A percentile compares a stretch with the other conserved stretches of the same genome.
These are phyloP conservation scores for Melangyna quadrimaculata DNA, from an alignment of 2,888 invertebrate species.

Conservation along the genomic window DNA sequence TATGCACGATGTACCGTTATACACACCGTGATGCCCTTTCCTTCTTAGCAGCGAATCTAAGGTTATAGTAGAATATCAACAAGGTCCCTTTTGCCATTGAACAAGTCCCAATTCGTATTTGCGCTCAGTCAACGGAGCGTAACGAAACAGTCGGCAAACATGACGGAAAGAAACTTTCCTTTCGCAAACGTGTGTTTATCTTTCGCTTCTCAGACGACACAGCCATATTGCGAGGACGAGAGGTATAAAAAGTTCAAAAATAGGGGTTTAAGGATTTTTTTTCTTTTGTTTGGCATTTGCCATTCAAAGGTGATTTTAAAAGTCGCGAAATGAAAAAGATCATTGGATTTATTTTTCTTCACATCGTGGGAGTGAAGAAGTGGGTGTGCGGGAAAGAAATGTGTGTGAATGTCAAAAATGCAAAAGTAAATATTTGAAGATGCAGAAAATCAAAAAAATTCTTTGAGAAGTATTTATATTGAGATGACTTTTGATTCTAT, in stretches of 20 bases:
- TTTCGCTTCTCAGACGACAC: conserved; percentile 28
- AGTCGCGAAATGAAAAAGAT: conserved; percentile 69
- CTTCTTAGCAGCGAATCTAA: background rate
- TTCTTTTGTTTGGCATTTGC: conserved; percentile 30
- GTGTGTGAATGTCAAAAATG: conserved; percentile 28
- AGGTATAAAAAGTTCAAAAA: conserved; percentile 27
- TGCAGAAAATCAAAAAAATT: conserved; percentile 44
- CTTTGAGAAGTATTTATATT: background rate
- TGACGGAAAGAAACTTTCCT: conserved; percentile 66
- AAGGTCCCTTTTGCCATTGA: conserved; percentile 62
- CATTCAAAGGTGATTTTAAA: conserved; percentile 64
- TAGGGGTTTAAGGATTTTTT: conserved; percentile 9
- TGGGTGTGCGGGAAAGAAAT: background rate
- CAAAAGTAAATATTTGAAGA: conserved; percentile 44
- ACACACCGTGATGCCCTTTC: background rate
- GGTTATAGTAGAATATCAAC: no score
- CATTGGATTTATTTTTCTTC: conserved; percentile 54
- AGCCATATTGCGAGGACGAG: background rate
- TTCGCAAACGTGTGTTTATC: conserved; percentile 59
- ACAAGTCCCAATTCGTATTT: conserved; percentile 71
- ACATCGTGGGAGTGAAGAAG: background rate
- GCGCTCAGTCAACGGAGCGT: conserved; percentile 69
- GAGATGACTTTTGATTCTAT: background rate
- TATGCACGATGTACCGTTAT: conserved; percentile 12
- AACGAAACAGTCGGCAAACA: conserved; percentile 66